A percentile compares a stretch with the other conserved stretches of the same genome.
These are phyloP conservation scores for Gnathonemus echidnorhynchus DNA, from an alignment of 2,113 vertebrate species.

Conservation along the genomic window DNA sequence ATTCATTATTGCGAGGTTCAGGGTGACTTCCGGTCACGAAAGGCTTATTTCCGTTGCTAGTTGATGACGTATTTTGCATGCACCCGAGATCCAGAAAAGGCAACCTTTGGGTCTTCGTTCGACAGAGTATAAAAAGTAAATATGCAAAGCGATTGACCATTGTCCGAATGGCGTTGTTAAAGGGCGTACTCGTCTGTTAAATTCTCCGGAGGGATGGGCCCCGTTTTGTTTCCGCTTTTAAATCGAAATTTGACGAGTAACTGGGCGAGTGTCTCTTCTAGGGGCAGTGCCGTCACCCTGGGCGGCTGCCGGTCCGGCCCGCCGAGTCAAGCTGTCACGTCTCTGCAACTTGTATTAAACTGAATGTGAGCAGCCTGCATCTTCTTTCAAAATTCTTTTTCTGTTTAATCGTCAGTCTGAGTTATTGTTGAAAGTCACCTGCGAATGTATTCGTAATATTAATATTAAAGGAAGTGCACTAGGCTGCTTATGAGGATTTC, in stretches of 20 bases:
- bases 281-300: neutral
- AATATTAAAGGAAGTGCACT: neutral
- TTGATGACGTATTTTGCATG: neutral
- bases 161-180: neutral
- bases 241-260: neutral
- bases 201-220: neutral
- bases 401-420: neutral
- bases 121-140: neutral
- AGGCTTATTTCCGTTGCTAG: neutral
- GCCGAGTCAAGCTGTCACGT: neutral
- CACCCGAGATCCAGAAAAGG: neutral
- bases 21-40: neutral
- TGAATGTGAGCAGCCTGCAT: neutral
- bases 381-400: neutral
- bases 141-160: neutral
- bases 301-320: neutral
- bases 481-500: neutral
- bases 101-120: neutral
- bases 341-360: neutral
- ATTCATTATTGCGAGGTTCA: neutral
- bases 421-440: neutral
- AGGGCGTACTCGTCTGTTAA: neutral
- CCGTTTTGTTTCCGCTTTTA: neutral
- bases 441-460: neutral
- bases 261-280: neutral